A percentile compares a stretch with the other conserved stretches of the same genome.
Conservation (phyloP, 2,797 vertebrate species). For the Cirrhinus molitorella region DNA sequence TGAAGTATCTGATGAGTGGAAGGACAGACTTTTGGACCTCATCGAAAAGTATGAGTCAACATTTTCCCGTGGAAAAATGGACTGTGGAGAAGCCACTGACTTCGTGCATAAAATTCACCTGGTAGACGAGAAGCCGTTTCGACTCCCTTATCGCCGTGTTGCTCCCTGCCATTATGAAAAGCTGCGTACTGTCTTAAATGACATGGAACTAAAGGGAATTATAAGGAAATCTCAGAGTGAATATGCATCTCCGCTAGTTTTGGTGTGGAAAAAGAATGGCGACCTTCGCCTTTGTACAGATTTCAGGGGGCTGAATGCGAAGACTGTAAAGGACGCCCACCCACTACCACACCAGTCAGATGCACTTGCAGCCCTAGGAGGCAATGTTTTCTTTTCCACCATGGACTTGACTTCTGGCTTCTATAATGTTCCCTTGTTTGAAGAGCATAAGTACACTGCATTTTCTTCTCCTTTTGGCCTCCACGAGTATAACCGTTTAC, state of each 20-base stretch:
- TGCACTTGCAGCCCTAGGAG: no score
- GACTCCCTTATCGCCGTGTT: neutral
- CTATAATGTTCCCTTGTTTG: no score
- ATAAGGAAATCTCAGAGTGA: slow-evolving; percentile 10
- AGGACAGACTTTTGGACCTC: slow-evolving; percentile 24
- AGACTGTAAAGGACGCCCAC: slow-evolving; percentile 28
- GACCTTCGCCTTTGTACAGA: no score
- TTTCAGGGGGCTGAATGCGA: slow-evolving; percentile 23
- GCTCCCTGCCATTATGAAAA: neutral
- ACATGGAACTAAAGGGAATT: neutral
- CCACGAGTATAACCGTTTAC: no score
- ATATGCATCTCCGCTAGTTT: slow-evolving; percentile 2
- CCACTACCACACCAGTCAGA: slow-evolving; percentile 29
- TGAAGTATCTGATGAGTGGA: slow-evolving; percentile 47
- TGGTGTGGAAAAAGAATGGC: no score
- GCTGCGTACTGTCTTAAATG: slow-evolving; percentile 1
- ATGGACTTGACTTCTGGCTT: no score
- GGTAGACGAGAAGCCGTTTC: neutral
- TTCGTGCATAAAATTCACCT: slow-evolving; percentile 12
- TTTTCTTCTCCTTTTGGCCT: no score
- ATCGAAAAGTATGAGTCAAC: slow-evolving; percentile 49
- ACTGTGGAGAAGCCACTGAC: slow-evolving; percentile 45
- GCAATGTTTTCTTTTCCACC: no score
- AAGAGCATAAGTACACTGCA: no score
- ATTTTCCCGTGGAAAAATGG: slow-evolving; percentile 57